Evolutionary conservation across 2,113 vertebrate genomes (phyloP), one percentile per base, ranked within the genome.

Genomic region (Thinocorus orbignyianus): DNA sequence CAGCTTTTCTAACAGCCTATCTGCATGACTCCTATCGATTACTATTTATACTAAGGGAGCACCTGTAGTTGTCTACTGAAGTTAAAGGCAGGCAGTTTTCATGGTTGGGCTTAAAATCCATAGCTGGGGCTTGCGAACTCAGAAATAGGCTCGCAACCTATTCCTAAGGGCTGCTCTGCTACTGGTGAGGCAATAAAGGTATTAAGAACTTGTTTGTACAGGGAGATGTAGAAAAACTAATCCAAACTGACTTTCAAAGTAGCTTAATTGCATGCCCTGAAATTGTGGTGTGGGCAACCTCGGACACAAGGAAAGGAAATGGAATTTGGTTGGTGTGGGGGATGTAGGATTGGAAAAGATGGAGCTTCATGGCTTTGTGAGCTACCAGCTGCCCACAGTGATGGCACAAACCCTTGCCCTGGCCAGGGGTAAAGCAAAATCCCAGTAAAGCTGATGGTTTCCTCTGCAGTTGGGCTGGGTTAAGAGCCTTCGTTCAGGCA

Each of bases 391-490:
- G 48, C 23, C 42, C n/a, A 48, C 18, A 42, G 66, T 24, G 15
- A 30, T 51, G 22, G 54, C 54, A 44, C 26, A 20, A 61, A 10
- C 14, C 30, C 49, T 10, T 16, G 7, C 28, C 54, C 58, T 55
- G 54, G 31, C 54, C 31, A 3, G 11, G 1, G 22, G 26, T 3
- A 6, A 20, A 28, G 69, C 31, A 13, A 26, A 94, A 52, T 17
- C 71, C 70, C 31, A 33, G 30, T 2, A 11, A 51, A 71, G 66
- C 42, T 2, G 3, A 4, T 4, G 7, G 18, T 60, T 57, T 58
- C 3, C 49, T 41, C 18, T 12, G 3, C 6, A 0, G 9, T 7
- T 19, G 2, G n/a, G 52, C 11, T 35, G 57, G 60, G 74, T 57
- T 30, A 25, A 39, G 72, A 65, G 60, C 31, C 3, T 2, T 1